Evolutionary conservation across 2,113 vertebrate genomes (phyloP).

Genomic region (Chaetura pelagica): DNA sequence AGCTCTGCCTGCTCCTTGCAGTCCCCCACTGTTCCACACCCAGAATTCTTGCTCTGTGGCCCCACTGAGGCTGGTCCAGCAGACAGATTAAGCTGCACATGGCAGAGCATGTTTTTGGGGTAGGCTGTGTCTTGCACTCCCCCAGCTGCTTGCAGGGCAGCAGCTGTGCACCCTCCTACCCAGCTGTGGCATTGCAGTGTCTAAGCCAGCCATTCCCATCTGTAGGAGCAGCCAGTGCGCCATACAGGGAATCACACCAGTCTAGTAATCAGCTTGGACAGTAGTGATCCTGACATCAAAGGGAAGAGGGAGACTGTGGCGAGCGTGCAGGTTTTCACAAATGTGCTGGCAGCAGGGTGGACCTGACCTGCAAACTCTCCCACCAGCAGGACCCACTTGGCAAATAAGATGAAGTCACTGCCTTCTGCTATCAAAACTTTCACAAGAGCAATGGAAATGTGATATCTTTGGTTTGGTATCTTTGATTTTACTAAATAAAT

Average conservation of each 20-base stretch:
- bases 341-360: neutral
- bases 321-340: neutral
- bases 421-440: neutral
- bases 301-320: neutral
- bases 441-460: neutral
- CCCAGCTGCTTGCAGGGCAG: neutral
- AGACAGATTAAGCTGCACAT: neutral
- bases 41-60: neutral
- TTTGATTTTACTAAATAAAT: neutral
- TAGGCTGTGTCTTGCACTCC: neutral
- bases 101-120: neutral
- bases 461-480: neutral
- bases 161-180: neutral
- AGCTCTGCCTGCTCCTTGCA: neutral
- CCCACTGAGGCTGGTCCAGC: neutral
- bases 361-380: neutral
- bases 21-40: neutral
- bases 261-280: neutral
- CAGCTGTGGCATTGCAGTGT: too few species aligned
- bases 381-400: neutral
- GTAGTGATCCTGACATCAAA: neutral
- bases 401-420: neutral
- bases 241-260: neutral
- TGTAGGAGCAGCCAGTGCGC: neutral
- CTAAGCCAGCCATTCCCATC: accelerated